phyloP scores from a whole-genome alignment of 2,888 invertebrate species.

The Drosophila macrospina region DNA sequence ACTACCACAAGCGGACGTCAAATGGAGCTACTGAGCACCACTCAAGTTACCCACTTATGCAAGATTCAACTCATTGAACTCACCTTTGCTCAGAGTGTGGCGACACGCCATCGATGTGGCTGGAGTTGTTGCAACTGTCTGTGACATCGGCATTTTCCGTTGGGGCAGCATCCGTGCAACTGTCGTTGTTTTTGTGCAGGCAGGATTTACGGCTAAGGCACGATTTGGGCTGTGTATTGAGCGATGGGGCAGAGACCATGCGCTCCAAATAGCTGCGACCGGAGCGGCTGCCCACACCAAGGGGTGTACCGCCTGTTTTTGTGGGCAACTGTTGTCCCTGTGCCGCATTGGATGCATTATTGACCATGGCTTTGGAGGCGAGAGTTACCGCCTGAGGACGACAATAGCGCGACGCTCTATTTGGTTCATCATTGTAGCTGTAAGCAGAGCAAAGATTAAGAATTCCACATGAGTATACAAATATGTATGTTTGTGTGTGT shows the following conservation, averaged over 20 bases:
- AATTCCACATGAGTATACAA: background rate
- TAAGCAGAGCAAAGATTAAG: slow-evolving; percentile 42
- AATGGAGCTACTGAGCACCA: slow-evolving; percentile 12
- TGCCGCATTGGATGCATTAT: slow-evolving; percentile 76
- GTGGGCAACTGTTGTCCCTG: slow-evolving; percentile 60
- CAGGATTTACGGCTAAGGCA: slow-evolving; percentile 86
- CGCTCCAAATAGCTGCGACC: slow-evolving; percentile 78
- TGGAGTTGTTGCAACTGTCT: slow-evolving; percentile 43
- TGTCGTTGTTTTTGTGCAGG: slow-evolving; percentile 68
- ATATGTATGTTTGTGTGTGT: slow-evolving; percentile 13
- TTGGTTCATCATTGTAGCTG: slow-evolving; percentile 84
- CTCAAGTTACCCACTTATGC: slow-evolving; percentile 59
- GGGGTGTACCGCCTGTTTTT: slow-evolving; percentile 64
- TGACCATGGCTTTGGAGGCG: slow-evolving; percentile 84
- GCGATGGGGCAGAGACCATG: slow-evolving; percentile 79
- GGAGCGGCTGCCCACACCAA: slow-evolving; percentile 76
- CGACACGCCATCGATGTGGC: slow-evolving; percentile 33
- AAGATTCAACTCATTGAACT: slow-evolving; percentile 44
- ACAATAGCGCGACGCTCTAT: slow-evolving; percentile 82
- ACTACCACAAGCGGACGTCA: slow-evolving; percentile 30
- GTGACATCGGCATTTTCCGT: slow-evolving; percentile 33
- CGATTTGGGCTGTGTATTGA: slow-evolving; percentile 86
- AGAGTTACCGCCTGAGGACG: slow-evolving; percentile 84
- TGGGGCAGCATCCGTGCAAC: slow-evolving; percentile 29
- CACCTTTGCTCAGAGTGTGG: slow-evolving; percentile 64